Conservation (phyloP, 1,140 invertebrate genomes). For the Agrypnia vestita region DNA sequence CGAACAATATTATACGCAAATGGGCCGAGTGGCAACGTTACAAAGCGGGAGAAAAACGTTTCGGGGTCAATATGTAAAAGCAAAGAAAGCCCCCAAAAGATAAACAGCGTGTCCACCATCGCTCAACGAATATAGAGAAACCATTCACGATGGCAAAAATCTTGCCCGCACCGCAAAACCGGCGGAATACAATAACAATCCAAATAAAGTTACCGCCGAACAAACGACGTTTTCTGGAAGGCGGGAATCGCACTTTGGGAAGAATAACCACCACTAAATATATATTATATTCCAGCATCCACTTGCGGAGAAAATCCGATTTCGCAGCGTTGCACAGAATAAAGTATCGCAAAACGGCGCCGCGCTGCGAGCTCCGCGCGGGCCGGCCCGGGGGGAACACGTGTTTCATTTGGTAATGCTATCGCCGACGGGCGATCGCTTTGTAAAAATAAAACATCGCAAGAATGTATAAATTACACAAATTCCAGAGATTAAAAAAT, state of each 20-base stretch:
- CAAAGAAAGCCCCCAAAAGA: too few species aligned
- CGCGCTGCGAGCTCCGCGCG: background rate
- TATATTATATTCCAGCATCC: conserved; percentile 37
- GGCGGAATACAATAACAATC: conserved; percentile 29
- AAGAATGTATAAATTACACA: too few species aligned
- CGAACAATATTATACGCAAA: too few species aligned
- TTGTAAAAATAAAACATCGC: too few species aligned
- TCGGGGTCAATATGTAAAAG: too few species aligned
- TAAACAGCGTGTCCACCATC: conserved; percentile 1
- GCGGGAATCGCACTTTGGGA: conserved; percentile 23
- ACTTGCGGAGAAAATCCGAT: conserved; percentile 40
- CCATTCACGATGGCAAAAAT: conserved; percentile 26
- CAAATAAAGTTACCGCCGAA: conserved; percentile 40
- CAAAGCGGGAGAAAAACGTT: too few species aligned
- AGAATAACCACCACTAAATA: conserved; percentile 38
- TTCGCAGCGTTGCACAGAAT: conserved; percentile 45
- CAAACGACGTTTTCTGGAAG: conserved; percentile 16
- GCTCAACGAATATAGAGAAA: conserved; percentile 7
- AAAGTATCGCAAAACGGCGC: conserved; percentile 42
- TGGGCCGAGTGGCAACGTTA: too few species aligned
- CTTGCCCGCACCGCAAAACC: conserved; percentile 1
- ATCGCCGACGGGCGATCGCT: background rate
- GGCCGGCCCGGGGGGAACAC: background rate
- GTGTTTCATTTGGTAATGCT: conserved; percentile 10
- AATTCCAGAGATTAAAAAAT: too few species aligned